Conservation (phyloP, 2,888 invertebrate genomes). For the Dolomedes plantarius region DNA sequence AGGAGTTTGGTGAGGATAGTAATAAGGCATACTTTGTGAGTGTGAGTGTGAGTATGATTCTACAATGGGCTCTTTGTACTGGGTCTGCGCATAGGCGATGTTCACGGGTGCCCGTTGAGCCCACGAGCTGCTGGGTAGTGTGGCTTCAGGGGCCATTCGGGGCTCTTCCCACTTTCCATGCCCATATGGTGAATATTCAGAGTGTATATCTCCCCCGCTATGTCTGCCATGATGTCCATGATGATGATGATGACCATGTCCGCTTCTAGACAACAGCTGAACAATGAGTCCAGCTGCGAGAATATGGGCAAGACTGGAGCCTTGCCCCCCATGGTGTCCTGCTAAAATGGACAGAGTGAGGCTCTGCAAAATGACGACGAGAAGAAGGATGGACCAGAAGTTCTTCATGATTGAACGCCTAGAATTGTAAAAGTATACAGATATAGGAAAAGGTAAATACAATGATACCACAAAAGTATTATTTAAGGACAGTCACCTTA, state of each 20-base stretch:
- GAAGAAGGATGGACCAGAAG: conserved; percentile 19
- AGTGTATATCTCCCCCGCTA: background rate
- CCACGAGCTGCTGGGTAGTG: conserved; percentile 13
- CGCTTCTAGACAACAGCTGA: conserved; percentile 27
- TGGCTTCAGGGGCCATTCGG: conserved; percentile 9
- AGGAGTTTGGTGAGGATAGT: conserved; percentile 11
- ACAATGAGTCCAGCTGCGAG: conserved; percentile 55
- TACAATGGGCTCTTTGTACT: background rate
- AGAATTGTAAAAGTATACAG: too few relatives aligned
- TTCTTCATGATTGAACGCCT: conserved; percentile 22
- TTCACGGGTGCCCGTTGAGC: conserved; percentile 1
- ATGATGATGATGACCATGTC: background rate
- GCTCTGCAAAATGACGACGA: conserved; percentile 17
- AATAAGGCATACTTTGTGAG: conserved; percentile 15
- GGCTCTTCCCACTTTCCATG: conserved; percentile 13
- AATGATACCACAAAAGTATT: too few relatives aligned
- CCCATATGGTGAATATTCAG: background rate
- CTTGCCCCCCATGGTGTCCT: conserved; percentile 18
- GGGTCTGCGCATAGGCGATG: background rate
- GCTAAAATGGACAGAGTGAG: background rate
- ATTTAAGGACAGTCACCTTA: too few relatives aligned
- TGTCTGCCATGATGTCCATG: background rate
- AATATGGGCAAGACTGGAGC: conserved; percentile 37
- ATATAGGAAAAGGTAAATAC: too few relatives aligned
- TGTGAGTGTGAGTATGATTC: too few relatives aligned